Percentiles rank a stretch among this genome's conserved stretches.
Evolutionary conservation across 2,888 invertebrate genomes (phyloP).

Genomic region (Abrostola tripartita): DNA sequence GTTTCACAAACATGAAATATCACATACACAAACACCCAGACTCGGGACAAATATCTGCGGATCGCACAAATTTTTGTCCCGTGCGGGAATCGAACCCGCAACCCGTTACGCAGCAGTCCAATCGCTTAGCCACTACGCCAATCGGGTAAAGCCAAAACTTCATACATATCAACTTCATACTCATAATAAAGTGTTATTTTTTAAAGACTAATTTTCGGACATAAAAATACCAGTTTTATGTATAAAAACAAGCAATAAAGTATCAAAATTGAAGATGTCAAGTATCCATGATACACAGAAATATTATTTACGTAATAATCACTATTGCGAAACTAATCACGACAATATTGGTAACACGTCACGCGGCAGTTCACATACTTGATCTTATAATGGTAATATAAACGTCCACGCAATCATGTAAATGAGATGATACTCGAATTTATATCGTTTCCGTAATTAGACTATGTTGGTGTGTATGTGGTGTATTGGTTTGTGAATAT

Average conservation of each 20-base stretch:
- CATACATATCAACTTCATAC: no score
- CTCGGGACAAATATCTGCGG: no score
- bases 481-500: neutral
- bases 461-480: neutral
- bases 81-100: no score
- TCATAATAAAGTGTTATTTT: neutral
- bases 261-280: neutral
- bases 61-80: no score
- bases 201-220: neutral
- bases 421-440: constrained; percentile 8
- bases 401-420: constrained; percentile 32
- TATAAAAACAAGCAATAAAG: neutral
- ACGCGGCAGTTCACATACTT: constrained; percentile 19
- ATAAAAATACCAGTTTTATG: neutral
- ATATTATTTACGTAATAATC: constrained; percentile 3
- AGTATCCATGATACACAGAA: neutral
- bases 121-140: no score
- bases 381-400: constrained; percentile 18
- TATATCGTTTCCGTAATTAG: constrained; percentile 21
- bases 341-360: constrained; percentile 8
- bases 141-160: no score
- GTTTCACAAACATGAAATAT: no score
- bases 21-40: no score
- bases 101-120: no score
- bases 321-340: neutral